Evolutionary conservation across 2,797 vertebrate species (phyloP), one percentile per base, ranked within the genome.

Genomic region (Alosa sapidissima): DNA sequence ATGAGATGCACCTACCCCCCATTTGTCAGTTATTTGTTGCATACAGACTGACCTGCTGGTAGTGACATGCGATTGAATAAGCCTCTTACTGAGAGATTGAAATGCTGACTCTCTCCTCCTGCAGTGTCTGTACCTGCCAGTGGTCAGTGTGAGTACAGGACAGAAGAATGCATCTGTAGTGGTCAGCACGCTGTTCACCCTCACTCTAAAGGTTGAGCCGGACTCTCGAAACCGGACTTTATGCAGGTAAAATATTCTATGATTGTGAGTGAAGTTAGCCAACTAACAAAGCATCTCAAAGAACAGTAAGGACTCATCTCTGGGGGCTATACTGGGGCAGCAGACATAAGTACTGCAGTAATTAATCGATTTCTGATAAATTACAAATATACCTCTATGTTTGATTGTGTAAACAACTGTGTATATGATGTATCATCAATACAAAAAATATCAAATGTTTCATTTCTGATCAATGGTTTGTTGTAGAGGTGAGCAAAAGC

Each of bases 161-260:
- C 92, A 92, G 89, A 93, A 85, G 83, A 95, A 94, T 11, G 51
- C 89, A 0, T 95, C 95, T 68, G 88, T 86, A 5, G 91, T 91
- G 78, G 85, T 96, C 90, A 94, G 91, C 82, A 86, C 93, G 49
- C 89, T 84, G 60, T 95, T 95, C 88, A 86, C 89, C 83, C 89
- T 96, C 82, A 90, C 89, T 28, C 21, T 95, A 65, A 88, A 60
- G 84, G 85, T 95, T 85, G 62, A 89, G 19, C 90, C 89, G 1
- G 82, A 89, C 86, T 83, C 36, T 85, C 89, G 68, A 0, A 91
- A 91, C 85, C 36, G 58, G 83, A 91, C 89, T 60, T 78, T 94
- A 9, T 96, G 96, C 94, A 94, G 94, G 95, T 96, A 94, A 90
- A 28, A 83, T 45, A 41, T 5, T 47, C 36, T 47, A 7, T 36